Base-by-base conservation (phyloP, 2,888 invertebrate genomes). In the Dryobotodes eremita region DNA sequence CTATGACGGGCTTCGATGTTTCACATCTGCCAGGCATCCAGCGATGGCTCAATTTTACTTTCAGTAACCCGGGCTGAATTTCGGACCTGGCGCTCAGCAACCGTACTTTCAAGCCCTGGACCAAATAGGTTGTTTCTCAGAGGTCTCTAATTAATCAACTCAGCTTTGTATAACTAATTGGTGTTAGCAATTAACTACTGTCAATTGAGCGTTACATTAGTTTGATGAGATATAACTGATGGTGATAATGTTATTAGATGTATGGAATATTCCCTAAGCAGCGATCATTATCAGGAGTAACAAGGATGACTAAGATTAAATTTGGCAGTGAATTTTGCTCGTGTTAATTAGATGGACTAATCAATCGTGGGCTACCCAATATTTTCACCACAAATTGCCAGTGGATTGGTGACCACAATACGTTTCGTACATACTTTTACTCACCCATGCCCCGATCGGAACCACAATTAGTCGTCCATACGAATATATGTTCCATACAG, bases 151-250 rank as follows among this genome's bases (percentile, higher is more conserved):
- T 77, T 69, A 82, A 64, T 82, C 42, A 57, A 36, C 17, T 69
- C 36, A 53, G 65, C 42, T 79, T 20, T 68, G 68, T 62, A 36
- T 65, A 61, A 10, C 46, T 74, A 74, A 80, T 82, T 85, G n/a
- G 15, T 66, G 46, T 70, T 61, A 71, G 73, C 31, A 70, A 84
- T 84, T 71, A 71, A 42, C 53, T 68, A 23, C 48, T 68, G 57
- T 57, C 79, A 84, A 79, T 84, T 62, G 42, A 55, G 36, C 46
- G 15, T 62, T 62, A 79, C 48, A 62, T 65, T 70, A 80, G 77
- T 80, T 59, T 71, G 31, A 79, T 71, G 36, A 26, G 50, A 71
- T 46, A 26, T n/a, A n/a, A 65, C 20, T 80, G 31, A 62, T 61
- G 10, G 17, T 74, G 36, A 48, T 62, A 55, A 81, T 46, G 23